Evolutionary conservation across 2,113 vertebrate genomes (phyloP).

Genomic region (Saccopteryx bilineata): DNA sequence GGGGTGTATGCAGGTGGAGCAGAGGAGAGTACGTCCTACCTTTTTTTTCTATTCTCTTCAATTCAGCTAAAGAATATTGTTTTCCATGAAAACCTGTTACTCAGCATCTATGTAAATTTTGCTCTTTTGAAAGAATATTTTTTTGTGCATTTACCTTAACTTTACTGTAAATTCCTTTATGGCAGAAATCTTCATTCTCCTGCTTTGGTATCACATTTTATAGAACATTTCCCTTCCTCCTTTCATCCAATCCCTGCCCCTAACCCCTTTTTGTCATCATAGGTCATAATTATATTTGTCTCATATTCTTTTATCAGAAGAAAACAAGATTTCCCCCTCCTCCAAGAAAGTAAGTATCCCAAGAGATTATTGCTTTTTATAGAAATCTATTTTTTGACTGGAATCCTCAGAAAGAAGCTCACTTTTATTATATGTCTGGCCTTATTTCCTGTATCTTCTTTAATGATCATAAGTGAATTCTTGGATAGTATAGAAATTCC

Average conservation of each 20-base stretch:
- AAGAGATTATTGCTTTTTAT: slow-evolving; percentile 49
- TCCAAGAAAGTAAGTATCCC: neutral
- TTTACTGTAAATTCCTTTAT: neutral
- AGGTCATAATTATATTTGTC: neutral
- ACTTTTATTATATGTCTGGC: slow-evolving; percentile 23
- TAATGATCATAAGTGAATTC: slow-evolving; percentile 37
- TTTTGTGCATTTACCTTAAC: neutral
- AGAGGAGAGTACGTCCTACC: neutral
- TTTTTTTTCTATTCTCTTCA: neutral
- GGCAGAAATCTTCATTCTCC: neutral
- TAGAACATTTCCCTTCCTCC: neutral
- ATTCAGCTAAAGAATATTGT: neutral
- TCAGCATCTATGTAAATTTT: neutral
- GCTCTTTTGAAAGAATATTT: neutral
- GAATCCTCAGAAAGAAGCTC: neutral
- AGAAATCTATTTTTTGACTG: slow-evolving; percentile 45
- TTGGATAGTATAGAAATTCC: neutral
- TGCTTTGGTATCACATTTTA: neutral
- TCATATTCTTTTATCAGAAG: slow-evolving; percentile 3
- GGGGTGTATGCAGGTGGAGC: neutral
- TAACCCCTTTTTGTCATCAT: neutral
- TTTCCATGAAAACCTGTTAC: slow-evolving; percentile 5
- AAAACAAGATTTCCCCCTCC: neutral
- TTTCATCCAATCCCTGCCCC: neutral
- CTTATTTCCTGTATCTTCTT: slow-evolving; percentile 43